Evolutionary conservation across 2,113 vertebrate genomes (phyloP).

Genomic region (Clarias magur): DNA sequence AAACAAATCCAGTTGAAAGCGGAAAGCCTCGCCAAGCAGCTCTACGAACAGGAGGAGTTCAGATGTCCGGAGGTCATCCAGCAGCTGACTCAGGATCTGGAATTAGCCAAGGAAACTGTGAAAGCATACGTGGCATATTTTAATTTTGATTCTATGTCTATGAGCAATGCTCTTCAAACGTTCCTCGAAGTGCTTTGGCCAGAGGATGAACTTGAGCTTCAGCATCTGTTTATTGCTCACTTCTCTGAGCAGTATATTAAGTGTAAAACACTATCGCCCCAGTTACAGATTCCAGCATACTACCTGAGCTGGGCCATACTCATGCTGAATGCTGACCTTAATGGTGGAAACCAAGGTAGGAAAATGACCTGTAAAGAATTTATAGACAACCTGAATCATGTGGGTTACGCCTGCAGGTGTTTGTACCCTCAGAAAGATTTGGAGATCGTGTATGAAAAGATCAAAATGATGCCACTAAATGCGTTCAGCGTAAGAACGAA

Average conservation of each 20-base stretch:
- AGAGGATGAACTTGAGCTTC: not conserved
- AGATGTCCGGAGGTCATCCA: not conserved
- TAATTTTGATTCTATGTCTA: not conserved
- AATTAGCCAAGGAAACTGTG: not conserved
- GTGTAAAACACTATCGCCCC: not conserved
- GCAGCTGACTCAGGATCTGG: not conserved
- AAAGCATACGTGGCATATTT: not conserved
- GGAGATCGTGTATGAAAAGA: too few species aligned
- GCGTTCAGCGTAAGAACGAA: too few species aligned
- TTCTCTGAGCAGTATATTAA: not conserved
- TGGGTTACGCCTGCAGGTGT: not conserved
- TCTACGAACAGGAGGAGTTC: not conserved
- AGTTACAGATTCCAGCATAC: not conserved
- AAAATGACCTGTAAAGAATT: not conserved
- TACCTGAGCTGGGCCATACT: not conserved
- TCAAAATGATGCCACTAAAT: too few species aligned
- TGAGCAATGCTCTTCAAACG: not conserved
- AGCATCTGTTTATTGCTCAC: not conserved
- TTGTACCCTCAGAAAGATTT: too few species aligned
- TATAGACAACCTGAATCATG: not conserved
- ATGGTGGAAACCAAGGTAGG: not conserved
- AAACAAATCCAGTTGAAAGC: not conserved
- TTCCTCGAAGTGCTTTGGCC: not conserved
- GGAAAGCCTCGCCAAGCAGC: not conserved
- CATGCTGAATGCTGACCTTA: not conserved